Evolutionary conservation across 2,797 vertebrate species (phyloP).

Genomic region (Enteromius treurensis): DNA sequence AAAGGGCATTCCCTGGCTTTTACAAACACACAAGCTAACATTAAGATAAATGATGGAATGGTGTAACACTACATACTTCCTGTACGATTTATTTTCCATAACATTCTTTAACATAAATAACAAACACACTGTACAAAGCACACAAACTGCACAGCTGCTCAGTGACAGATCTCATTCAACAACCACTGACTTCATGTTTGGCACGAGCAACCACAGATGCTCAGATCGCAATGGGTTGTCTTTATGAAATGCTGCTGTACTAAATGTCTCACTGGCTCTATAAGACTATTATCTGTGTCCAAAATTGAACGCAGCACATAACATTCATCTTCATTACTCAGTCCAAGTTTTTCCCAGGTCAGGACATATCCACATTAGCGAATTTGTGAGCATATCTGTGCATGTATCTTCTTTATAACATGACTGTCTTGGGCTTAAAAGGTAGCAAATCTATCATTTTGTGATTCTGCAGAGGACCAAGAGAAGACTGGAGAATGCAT

Average conservation of each 20-base stretch:
- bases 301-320: slow-evolving; percentile 50
- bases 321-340: slow-evolving; percentile 62
- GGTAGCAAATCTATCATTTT: slow-evolving; percentile 47
- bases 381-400: slow-evolving; percentile 8
- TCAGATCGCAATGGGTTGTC: slow-evolving; percentile 44
- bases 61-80: slow-evolving; percentile 8
- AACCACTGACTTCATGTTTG: slow-evolving; percentile 75
- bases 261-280: slow-evolving; percentile 54
- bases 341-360: slow-evolving; percentile 60
- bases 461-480: slow-evolving; percentile 42
- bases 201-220: slow-evolving; percentile 51
- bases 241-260: slow-evolving; percentile 53
- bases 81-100: slow-evolving; percentile 32
- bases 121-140: slow-evolving; percentile 24
- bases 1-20: slow-evolving; percentile 28
- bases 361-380: slow-evolving; percentile 28
- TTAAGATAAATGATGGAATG: slow-evolving; percentile 42
- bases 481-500: slow-evolving; percentile 59
- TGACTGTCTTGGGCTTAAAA: slow-evolving; percentile 35
- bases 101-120: slow-evolving; percentile 30
- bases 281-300: slow-evolving; percentile 69
- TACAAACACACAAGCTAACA: slow-evolving; percentile 22
- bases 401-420: slow-evolving; percentile 47
- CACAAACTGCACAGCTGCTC: slow-evolving; percentile 62
- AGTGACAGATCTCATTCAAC: slow-evolving; percentile 63